Evolutionary conservation across 1,140 invertebrate genomes (phyloP), one percentile per base, ranked within the genome.

Genomic region (Cyrtorhinus lividipennis): DNA sequence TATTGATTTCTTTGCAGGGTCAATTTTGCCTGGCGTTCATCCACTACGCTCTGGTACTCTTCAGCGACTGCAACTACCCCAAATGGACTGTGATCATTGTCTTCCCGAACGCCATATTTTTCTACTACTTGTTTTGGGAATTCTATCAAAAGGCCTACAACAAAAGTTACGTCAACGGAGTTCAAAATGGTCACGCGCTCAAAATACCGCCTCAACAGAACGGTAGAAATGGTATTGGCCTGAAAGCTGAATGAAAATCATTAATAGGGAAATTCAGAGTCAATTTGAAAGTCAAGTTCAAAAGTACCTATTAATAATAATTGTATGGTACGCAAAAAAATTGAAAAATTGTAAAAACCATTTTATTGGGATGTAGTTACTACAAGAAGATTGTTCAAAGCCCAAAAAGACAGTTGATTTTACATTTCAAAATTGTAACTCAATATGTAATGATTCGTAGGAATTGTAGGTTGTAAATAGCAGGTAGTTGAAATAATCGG

Each of bases 11-110:
- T 69, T 79, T 78, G 56, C 72, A 89, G 86, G 76, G 81, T 59
- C 86, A 89, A 74, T 89, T 89, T 73, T 85, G 84, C 69, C 74
- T 87, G 60, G 79, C 83, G 0, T 88, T 88, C 72, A 66, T 88
- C 8, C 90, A 93, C 72, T 86, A 84, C 8, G 81, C 82, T 3
- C 89, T 92, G 72, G 74, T 93, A 27, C 71, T 93, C 1, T 83
- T 90, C 74, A 84, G 88, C 70, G 88, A 92, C 66, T 93, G 90
- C 72, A 83, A 84, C 2, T 94, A 89, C 70, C 90, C 90, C 1
- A 78, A 79, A 62, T 87, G 83, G 82, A 80, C 82, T 0, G 73
- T 87, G 1, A 75, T 83, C 66, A 78, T 89, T 57, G 84, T 82
- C n/a, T 74, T 88, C n/a, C 87, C 87, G 1, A 89, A 89, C 70